These are phyloP conservation scores for Diachrysia chrysitis DNA, from an alignment of 2,888 invertebrate species.

Conservation along the genomic window DNA sequence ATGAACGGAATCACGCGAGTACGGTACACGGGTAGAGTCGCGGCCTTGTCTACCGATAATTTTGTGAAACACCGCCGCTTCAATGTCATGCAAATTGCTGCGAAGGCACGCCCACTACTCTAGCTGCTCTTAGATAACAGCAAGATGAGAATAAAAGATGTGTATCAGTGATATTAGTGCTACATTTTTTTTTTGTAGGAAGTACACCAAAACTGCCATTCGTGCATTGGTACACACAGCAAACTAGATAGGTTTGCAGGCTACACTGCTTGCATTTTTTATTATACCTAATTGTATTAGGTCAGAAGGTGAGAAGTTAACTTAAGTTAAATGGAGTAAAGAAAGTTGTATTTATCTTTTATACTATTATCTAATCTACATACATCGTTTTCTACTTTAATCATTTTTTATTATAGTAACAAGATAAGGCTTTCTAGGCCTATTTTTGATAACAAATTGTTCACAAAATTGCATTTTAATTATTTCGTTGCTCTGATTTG, in stretches of 20 bases:
- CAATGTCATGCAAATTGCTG: constrained; percentile 60
- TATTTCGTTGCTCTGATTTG: background rate
- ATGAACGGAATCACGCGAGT: constrained; percentile 40
- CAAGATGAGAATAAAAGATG: constrained; percentile 28
- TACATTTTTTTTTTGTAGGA: background rate
- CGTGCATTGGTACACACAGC: no score
- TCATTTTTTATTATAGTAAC: background rate
- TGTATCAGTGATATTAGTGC: background rate
- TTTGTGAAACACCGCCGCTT: constrained; percentile 55
- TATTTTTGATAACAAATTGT: background rate
- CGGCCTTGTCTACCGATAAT: constrained; percentile 61
- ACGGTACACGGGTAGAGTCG: background rate
- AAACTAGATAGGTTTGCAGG: no score
- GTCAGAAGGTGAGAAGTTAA: no score
- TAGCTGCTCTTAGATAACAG: constrained; percentile 39
- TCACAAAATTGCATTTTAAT: background rate
- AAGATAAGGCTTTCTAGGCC: background rate
- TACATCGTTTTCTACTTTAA: background rate
- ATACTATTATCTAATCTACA: background rate
- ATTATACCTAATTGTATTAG: no score
- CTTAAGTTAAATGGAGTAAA: background rate
- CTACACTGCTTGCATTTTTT: no score
- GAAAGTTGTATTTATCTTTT: background rate
- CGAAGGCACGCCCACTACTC: constrained; percentile 45
- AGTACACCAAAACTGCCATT: no score